Percentiles rank a stretch among this genome's conserved stretches.
Evolutionary conservation across 2,888 invertebrate genomes (phyloP).

Genomic region (Actias luna): DNA sequence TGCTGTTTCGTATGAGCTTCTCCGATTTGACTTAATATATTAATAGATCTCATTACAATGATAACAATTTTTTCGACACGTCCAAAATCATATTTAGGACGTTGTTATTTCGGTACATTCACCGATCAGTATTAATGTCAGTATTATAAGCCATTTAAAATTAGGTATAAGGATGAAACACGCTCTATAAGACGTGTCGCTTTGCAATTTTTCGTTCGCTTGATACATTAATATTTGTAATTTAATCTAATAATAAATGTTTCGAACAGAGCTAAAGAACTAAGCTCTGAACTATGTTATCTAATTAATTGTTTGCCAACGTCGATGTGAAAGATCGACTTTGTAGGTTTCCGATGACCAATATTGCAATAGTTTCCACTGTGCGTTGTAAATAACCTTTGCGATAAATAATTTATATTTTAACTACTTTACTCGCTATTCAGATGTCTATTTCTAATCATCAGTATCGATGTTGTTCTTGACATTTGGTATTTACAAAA

Average conservation of each 20-base stretch:
- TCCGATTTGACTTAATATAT: constrained; percentile 28
- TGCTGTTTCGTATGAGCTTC: constrained; percentile 32
- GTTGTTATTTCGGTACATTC: constrained; percentile 35
- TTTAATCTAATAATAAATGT: constrained; percentile 9
- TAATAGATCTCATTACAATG: constrained; percentile 28
- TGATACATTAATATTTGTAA: constrained; percentile 29
- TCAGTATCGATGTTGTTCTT: constrained; percentile 39
- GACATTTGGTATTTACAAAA: constrained; percentile 31
- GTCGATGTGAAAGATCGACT: constrained; percentile 33
- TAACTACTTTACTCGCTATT: constrained; percentile 37
- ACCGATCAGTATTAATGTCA: constrained; percentile 61
- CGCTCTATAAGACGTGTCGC: constrained; percentile 47
- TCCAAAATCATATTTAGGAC: constrained; percentile 17
- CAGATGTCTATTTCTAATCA: constrained; percentile 46
- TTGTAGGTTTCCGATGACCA: constrained; percentile 48
- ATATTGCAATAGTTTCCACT: not conserved
- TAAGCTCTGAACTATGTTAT: constrained; percentile 10
- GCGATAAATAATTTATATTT: constrained; percentile 30
- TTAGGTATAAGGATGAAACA: constrained; percentile 40
- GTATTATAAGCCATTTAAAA: constrained; percentile 39
- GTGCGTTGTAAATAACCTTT: constrained; percentile 31
- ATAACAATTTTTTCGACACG: constrained; percentile 28
- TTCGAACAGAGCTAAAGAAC: constrained; percentile 5
- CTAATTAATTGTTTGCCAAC: constrained; percentile 11
- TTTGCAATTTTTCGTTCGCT: constrained; percentile 47